Evolutionary conservation across 2,888 invertebrate genomes (phyloP).

Genomic region (Petrolisthes manimaculis): DNA sequence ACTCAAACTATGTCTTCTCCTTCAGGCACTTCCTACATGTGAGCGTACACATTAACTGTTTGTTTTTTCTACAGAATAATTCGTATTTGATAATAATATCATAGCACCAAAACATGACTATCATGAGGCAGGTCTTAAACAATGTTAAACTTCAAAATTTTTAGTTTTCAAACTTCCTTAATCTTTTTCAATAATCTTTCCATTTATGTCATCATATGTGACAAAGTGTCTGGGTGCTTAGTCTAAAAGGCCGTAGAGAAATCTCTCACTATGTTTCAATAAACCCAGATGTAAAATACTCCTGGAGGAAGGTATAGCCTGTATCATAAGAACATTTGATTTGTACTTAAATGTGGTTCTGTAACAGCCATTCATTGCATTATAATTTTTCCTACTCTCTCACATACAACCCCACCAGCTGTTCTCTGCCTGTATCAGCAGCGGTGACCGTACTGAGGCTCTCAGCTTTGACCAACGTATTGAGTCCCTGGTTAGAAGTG

Average conservation of each 20-base stretch:
- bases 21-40: constrained; percentile 61
- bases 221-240: no score
- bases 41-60: background rate
- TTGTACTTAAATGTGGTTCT: background rate
- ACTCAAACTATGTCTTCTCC: constrained; percentile 61
- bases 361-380: background rate
- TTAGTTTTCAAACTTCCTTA: background rate
- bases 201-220: no score
- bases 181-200: background rate
- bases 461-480: constrained; percentile 65
- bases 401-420: constrained; percentile 39
- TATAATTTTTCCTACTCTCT: no score
- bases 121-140: background rate
- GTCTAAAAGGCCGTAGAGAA: no score
- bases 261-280: no score
- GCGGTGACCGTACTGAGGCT: constrained; percentile 43
- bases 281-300: no score
- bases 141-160: background rate
- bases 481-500: constrained; percentile 54
- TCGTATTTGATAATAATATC: background rate
- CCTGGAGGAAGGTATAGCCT: no score
- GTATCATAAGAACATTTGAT: background rate
- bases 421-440: constrained; percentile 56
- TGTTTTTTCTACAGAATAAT: background rate
- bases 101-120: background rate